A percentile compares a stretch with the other conserved stretches of the same genome.
phyloP scores from a whole-genome alignment of 2,888 invertebrate species.

The Cephus pygmeus region DNA sequence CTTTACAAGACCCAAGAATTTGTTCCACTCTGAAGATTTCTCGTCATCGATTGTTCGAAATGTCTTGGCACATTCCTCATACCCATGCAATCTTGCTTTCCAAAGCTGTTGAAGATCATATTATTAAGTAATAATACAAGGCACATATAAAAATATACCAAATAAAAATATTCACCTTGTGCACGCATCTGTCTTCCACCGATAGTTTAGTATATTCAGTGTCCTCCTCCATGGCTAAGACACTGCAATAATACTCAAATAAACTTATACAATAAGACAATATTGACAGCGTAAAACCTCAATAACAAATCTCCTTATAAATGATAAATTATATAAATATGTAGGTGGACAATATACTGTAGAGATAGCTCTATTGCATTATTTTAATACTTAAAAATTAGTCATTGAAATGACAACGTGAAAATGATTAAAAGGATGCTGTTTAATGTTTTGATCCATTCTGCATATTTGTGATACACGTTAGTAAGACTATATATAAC shows the following conservation, averaged over 20 bases:
- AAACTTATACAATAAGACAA: neutral
- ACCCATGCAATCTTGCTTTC: conserved; percentile 95
- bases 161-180: conserved; percentile 73
- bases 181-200: conserved; percentile 90
- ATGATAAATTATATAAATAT: neutral
- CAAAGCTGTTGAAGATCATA: conserved; percentile 72
- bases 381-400: neutral
- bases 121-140: conserved; percentile 4
- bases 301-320: neutral
- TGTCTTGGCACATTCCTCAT: conserved; percentile 91
- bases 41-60: conserved; percentile 91
- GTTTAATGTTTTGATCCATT: neutral
- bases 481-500: neutral
- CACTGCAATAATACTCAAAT: neutral
- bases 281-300: neutral
- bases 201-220: conserved; percentile 89
- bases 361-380: neutral
- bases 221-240: conserved; percentile 79
- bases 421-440: neutral
- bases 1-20: conserved; percentile 89
- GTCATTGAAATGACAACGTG: neutral
- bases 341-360: neutral
- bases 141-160: neutral
- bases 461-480: neutral
- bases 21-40: conserved; percentile 93